Evolutionary conservation across 1,140 invertebrate genomes (phyloP), one percentile per base, ranked within the genome.

Genomic region (Trinorchestia longiramus): DNA sequence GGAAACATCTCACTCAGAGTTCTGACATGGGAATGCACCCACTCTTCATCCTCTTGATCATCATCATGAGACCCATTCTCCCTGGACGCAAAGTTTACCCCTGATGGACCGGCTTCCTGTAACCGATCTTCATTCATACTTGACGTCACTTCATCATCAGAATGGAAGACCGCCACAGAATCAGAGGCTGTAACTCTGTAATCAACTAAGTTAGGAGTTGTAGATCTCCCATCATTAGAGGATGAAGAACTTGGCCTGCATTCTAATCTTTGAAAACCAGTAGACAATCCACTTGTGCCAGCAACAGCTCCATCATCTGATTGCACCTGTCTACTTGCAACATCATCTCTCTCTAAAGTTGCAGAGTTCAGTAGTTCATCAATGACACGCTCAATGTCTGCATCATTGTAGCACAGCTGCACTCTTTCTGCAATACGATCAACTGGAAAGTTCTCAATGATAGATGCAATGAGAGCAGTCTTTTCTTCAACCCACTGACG

Each of bases 1-100:
- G 97, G 97, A 95, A 97, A 97, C 62, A 97, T 97, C 94, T 97
- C 97, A 95, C 95, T 96, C 23, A 97, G 96, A 96, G 97, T 97
- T 40, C 97, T 97, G 96, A 97, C 97, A 88, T 97, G 97, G 44
- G 95, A 57, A 36, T 96, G 44, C 28, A 96, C 53, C 90, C 88
- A 91, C 42, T 96, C 95, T 47, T 96, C 95, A 43, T 91, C 45
- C 47, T 96, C 77, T 40, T 94, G 43, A 11, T 94, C 92, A 45
- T 94, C 92, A 47, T 94, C 92, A 94, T 90, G 88, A 42, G 88
- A 90, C n/a, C 41, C 88, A 42, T 0, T 41, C 36, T 90, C 88
- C 62, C 43, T 41, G 8, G 88, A 6, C 43, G 88, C 88, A 4
- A 42, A 3, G 62, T 77, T 77, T 15, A 77, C 8, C 28, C 88